Conservation (phyloP, 1,140 invertebrate genomes). For the Sarcophaga peregrina region DNA sequence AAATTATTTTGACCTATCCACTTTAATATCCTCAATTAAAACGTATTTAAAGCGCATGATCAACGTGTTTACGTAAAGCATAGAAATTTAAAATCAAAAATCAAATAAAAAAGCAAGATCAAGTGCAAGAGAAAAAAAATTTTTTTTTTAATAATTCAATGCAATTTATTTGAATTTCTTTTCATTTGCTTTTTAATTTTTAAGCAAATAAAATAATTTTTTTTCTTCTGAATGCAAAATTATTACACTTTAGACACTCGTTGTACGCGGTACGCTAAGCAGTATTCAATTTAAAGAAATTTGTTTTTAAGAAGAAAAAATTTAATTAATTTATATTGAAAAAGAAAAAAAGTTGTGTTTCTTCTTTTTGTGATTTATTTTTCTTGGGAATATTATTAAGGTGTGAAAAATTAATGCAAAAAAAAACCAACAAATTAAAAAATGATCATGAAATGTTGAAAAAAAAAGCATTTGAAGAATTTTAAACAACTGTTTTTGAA, state of each 20-base stretch:
- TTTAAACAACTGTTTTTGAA: background rate
- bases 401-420: background rate
- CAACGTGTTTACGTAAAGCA: background rate
- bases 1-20: background rate
- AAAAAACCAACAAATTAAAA: background rate
- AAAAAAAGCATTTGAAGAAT: background rate
- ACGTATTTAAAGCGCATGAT: slow-evolving; percentile 24
- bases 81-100: background rate
- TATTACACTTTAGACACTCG: background rate
- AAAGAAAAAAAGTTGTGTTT: background rate
- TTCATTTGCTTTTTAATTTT: background rate
- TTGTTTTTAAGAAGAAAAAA: background rate
- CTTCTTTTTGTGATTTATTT: background rate
- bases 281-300: background rate
- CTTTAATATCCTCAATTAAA: background rate
- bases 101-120: background rate
- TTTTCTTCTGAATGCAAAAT: background rate
- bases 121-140: background rate
- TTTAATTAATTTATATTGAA: background rate
- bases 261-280: background rate
- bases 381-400: slow-evolving; percentile 1
- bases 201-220: background rate
- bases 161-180: background rate
- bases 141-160: background rate
- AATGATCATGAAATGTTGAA: background rate